These are phyloP conservation scores for Eutolmus rufibarbis DNA, from an alignment of 2,888 invertebrate genomes.

Conservation along the genomic window DNA sequence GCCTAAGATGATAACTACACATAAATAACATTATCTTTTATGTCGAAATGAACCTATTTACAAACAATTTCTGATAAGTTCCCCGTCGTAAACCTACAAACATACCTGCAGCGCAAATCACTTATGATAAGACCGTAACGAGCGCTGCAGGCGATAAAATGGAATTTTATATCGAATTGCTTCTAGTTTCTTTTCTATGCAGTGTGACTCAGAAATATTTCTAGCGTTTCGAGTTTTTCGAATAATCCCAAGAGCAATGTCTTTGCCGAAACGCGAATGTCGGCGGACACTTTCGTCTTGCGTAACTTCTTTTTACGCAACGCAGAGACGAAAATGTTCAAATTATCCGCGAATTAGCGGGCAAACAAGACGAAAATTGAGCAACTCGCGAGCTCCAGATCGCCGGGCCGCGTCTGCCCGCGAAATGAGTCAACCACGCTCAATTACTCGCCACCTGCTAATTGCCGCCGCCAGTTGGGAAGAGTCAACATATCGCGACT, in stretches of 20 bases:
- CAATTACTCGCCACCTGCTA: constrained; percentile 23
- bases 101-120: background rate
- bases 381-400: background rate
- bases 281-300: background rate
- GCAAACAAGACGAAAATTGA: background rate
- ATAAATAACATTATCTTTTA: background rate
- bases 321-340: background rate
- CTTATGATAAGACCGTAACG: background rate
- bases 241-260: background rate
- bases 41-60: background rate
- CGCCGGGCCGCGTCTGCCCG: background rate
- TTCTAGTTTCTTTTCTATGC: background rate
- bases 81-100: background rate
- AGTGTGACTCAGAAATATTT: background rate
- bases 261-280: background rate
- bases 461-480: constrained; percentile 8
- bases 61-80: background rate
- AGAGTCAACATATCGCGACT: constrained; percentile 1
- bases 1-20: background rate
- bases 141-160: background rate
- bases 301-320: background rate
- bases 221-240: background rate
- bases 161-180: background rate
- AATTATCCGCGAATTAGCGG: background rate
- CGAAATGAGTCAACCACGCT: constrained; percentile 11